Evolutionary conservation across 2,888 invertebrate genomes (phyloP).

Genomic region (Globia sparganii): DNA sequence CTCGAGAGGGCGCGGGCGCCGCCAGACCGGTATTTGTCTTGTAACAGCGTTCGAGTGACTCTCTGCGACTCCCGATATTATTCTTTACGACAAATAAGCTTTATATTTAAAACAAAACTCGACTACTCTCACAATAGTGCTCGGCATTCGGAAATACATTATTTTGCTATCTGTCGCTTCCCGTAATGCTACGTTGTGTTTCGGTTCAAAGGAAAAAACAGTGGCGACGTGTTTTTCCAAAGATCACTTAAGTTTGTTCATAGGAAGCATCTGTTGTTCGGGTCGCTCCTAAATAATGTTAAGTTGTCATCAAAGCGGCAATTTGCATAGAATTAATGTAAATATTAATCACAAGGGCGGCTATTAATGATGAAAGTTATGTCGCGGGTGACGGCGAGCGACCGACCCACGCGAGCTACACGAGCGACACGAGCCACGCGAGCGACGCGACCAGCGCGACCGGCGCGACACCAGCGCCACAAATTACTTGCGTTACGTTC

Average conservation of each 20-base stretch:
- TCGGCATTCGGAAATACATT: slow-evolving; percentile 20
- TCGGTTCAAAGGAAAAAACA: neutral
- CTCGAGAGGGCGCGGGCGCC: slow-evolving; percentile 46
- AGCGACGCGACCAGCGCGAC: neutral
- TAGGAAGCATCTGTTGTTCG: slow-evolving; percentile 21
- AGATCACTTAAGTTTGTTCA: slow-evolving; percentile 25
- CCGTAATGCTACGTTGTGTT: neutral
- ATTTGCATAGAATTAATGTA: slow-evolving; percentile 81
- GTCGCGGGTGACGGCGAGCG: neutral
- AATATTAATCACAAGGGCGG: slow-evolving; percentile 78
- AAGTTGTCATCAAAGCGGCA: slow-evolving; percentile 75
- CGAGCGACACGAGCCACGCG: slow-evolving; percentile 1
- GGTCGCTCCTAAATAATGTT: slow-evolving; percentile 70
- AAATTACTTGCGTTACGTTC: slow-evolving; percentile 43
- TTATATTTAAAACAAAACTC: slow-evolving; percentile 50
- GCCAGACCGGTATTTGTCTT: slow-evolving; percentile 1
- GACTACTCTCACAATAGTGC: slow-evolving; percentile 47
- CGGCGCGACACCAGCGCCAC: neutral
- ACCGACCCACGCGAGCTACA: neutral
- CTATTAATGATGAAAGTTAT: slow-evolving; percentile 72
- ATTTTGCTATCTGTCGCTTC: slow-evolving; percentile 17
- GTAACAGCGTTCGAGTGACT: slow-evolving; percentile 41
- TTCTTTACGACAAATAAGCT: slow-evolving; percentile 45
- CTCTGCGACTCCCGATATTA: slow-evolving; percentile 38
- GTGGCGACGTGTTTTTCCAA: slow-evolving; percentile 26